A percentile compares a stretch with the other conserved stretches of the same genome.
phyloP scores from a whole-genome alignment of 1,140 invertebrate genomes.

The Drosophila persimilis region DNA sequence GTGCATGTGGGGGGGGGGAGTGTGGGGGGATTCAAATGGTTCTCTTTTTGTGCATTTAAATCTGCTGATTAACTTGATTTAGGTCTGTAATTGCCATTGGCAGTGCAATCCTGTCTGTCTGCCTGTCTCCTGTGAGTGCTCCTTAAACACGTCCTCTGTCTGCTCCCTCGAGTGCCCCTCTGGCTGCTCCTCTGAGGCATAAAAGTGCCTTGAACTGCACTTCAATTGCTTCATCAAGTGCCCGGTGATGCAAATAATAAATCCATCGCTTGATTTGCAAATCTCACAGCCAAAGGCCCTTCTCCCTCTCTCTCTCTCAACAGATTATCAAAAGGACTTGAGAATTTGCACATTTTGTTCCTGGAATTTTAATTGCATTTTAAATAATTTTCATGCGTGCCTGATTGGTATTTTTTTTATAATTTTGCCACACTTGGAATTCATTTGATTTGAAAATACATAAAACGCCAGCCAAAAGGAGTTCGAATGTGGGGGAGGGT shows the following conservation, averaged over 20 bases:
- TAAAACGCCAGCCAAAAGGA: slow-evolving; percentile 6
- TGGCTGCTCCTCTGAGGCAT: neutral
- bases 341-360: neutral
- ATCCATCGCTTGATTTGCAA: slow-evolving; percentile 14
- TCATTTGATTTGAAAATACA: slow-evolving; percentile 18
- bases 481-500: no score
- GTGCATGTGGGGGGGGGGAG: neutral
- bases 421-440: slow-evolving; percentile 20
- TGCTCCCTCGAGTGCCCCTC: neutral
- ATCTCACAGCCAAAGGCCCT: neutral
- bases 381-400: neutral
- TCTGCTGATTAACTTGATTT: slow-evolving; percentile 68
- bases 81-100: slow-evolving; percentile 7
- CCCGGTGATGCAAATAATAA: slow-evolving; percentile 42
- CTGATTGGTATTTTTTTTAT: slow-evolving; percentile 30
- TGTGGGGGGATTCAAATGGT: neutral
- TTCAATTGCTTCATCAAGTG: slow-evolving; percentile 40
- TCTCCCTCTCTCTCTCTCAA: neutral
- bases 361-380: slow-evolving; percentile 14
- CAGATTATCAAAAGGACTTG: neutral
- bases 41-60: slow-evolving; percentile 52
- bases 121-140: neutral
- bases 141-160: neutral
- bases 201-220: slow-evolving; percentile 42
- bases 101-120: slow-evolving; percentile 18